These are phyloP conservation scores for Tympanuchus pallidicinctus DNA, from an alignment of 2,113 vertebrate species.

Conservation along the genomic window DNA sequence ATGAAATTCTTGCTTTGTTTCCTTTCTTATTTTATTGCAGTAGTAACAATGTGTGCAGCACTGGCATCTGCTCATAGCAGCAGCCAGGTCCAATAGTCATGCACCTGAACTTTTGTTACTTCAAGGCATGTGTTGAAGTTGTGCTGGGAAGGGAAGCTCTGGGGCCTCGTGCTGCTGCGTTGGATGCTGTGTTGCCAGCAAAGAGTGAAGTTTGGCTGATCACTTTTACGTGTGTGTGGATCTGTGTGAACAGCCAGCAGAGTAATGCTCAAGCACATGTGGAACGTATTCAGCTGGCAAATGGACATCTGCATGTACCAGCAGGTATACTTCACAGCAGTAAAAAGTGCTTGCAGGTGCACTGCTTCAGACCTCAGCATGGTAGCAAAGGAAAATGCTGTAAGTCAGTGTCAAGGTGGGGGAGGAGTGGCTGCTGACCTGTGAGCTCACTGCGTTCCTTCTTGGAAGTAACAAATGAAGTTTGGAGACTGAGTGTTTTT, in stretches of 20 bases:
- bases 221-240: rapidly evolving
- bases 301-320: rapidly evolving
- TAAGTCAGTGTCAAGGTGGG: background rate
- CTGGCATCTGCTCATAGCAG: rapidly evolving
- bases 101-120: background rate
- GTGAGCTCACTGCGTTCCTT: background rate
- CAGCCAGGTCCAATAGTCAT: background rate
- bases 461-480: background rate
- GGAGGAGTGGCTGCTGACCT: background rate
- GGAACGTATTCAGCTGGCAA: rapidly evolving
- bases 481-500: background rate
- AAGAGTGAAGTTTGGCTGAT: background rate
- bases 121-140: background rate
- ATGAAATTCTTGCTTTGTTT: background rate
- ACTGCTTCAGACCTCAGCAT: rapidly evolving
- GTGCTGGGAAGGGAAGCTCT: background rate
- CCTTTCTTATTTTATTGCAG: background rate
- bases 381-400: background rate
- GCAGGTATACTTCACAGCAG: rapidly evolving
- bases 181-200: background rate
- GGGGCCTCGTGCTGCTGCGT: background rate
- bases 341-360: background rate
- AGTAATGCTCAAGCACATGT: background rate
- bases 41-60: background rate
- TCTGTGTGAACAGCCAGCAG: background rate